Conservation (phyloP, 2,113 vertebrate species). For the Chaenocephalus aceratus region DNA sequence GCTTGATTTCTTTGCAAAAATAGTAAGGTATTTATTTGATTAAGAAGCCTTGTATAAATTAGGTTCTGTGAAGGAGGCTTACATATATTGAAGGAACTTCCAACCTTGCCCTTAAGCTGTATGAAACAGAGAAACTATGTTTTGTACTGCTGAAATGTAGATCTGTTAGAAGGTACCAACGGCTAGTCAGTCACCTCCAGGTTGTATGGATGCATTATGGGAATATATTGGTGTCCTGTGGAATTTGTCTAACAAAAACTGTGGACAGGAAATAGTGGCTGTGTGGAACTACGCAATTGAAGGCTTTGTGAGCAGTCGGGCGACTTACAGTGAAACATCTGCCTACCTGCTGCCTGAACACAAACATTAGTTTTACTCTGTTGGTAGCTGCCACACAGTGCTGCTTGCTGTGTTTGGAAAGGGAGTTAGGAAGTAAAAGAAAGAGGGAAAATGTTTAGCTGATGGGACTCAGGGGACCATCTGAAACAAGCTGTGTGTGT, state of each 20-base stretch:
- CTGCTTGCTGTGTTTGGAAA: constrained; percentile 47
- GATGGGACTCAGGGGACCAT: constrained; percentile 41
- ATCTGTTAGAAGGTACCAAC: neutral
- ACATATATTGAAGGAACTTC: neutral
- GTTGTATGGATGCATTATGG: constrained; percentile 53
- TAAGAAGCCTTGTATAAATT: neutral
- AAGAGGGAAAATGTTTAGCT: constrained; percentile 28
- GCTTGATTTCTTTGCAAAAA: neutral
- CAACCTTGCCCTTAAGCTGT: constrained; percentile 18
- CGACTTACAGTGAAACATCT: constrained; percentile 68
- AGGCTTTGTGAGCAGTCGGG: constrained; percentile 49
- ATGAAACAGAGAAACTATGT: constrained; percentile 2
- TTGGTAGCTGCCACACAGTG: constrained; percentile 49
- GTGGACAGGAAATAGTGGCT: constrained; percentile 60
- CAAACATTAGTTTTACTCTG: constrained; percentile 71
- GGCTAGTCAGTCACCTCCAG: constrained; percentile 16
- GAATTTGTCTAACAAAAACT: constrained; percentile 66
- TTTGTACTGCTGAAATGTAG: constrained; percentile 15
- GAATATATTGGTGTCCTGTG: constrained; percentile 51
- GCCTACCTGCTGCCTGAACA: constrained; percentile 58
- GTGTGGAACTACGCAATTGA: constrained; percentile 59
- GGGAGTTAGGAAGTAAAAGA: constrained; percentile 10
- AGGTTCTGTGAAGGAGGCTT: neutral
- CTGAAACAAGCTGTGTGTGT: constrained; percentile 28
- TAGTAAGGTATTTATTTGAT: no score